Percentiles rank a stretch among this genome's conserved stretches.
phyloP scores from a whole-genome alignment of 64 coral and sea anemone species.

The Trachythela sp. region DNA sequence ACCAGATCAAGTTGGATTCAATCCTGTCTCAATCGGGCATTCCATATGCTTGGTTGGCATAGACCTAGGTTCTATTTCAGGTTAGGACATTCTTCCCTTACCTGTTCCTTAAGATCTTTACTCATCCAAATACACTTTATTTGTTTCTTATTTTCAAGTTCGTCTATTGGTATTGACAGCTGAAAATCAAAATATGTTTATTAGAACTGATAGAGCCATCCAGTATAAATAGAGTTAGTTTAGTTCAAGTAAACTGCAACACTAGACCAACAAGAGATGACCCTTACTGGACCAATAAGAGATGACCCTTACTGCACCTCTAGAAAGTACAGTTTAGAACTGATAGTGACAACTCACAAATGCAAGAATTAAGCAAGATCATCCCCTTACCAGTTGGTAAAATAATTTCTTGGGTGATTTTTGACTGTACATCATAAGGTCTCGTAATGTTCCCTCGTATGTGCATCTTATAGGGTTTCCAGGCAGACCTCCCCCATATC shows the following conservation, averaged over 20 bases:
- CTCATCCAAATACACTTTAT: constrained; percentile 92
- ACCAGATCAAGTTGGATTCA: too few species aligned
- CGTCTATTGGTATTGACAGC: constrained; percentile 70
- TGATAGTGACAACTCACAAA: neutral
- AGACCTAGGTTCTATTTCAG: too few species aligned
- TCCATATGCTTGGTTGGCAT: too few species aligned
- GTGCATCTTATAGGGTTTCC: constrained; percentile 84
- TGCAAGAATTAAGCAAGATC: neutral
- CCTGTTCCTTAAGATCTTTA: constrained; percentile 61
- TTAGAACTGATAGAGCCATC: too few species aligned
- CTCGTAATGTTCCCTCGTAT: constrained; percentile 85
- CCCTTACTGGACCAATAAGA: neutral
- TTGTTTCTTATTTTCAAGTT: constrained; percentile 96
- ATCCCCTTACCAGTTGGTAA: constrained; percentile 72
- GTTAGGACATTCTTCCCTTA: too few species aligned
- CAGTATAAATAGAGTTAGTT: too few species aligned
- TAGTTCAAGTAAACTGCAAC: neutral
- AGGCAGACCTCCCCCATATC: constrained; percentile 50
- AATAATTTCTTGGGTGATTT: constrained; percentile 96
- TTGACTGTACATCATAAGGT: constrained; percentile 94
- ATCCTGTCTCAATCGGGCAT: too few species aligned
- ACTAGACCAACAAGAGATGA: neutral
- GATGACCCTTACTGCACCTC: too few species aligned
- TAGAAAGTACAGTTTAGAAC: neutral
- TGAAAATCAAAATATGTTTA: neutral